Base-by-base conservation (phyloP, 2,113 vertebrate genomes). In the Mystacornis crossleyi region DNA sequence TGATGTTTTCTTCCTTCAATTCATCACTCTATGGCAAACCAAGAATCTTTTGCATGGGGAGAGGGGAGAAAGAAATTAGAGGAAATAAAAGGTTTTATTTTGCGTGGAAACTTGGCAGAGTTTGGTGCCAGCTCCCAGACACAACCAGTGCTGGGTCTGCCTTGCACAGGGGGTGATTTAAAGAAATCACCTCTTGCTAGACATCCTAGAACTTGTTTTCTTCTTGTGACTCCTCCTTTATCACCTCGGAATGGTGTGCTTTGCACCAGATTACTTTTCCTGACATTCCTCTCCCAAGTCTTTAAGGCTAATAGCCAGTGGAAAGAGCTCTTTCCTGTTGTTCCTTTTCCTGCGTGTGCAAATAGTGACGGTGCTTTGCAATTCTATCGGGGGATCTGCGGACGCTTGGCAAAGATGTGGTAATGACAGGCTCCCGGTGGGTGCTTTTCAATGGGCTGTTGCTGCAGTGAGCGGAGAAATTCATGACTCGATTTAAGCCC, bases 51-150 rank as follows among this genome's bases (percentile, higher is more conserved):
- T 88, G 74, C 91, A 17, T 8, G 48, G n/a, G 50, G 36, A 73
- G 62, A 13, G 12, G 60, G 29, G 61, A 71, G 61, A 65, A 66
- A 60, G 65, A 82, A 48, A 77, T 81, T 40, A 64, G 77, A 97
- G 91, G 93, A 96, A 95, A 80, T 81, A 72, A 89, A 94, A 95
- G 88, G 51, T 83, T 96, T 95, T 93, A 48, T 92, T 97, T 96
- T 95, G 93, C 51, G 58, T 80, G 87, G 97, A 96, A 96, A 96
- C 69, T 96, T 97, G 97, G 97, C 91, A 81, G 36, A 48, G 77
- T 66, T 66, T 25, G 47, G 23, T 94, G 80, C 77, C 95, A 95
- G 89, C 94, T 94, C 90, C 91, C 91, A 96, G 92, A 84, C 93
- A 55, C 90, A 93, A 69, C 88, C 73, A 36, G 60, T 72, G 19